A percentile compares a stretch with the other conserved stretches of the same genome.
These are phyloP conservation scores for Biston betularia DNA, from an alignment of 2,888 invertebrate species.

Conservation along the genomic window DNA sequence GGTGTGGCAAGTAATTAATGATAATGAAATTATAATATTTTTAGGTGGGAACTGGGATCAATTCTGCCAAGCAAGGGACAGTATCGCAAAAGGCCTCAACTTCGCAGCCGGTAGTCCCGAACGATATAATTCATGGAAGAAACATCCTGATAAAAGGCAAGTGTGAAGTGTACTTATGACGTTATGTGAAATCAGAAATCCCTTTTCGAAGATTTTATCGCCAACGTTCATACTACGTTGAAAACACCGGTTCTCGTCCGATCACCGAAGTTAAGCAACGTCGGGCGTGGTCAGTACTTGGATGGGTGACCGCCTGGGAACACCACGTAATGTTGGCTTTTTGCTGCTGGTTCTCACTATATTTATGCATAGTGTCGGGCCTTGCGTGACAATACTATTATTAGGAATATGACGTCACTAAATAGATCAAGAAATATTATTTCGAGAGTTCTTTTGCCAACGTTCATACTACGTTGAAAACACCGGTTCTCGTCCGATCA, in stretches of 20 bases:
- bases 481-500: conserved; percentile 79
- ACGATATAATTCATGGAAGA: conserved; percentile 51
- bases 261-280: conserved; percentile 84
- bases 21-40: conserved; percentile 8
- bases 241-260: conserved; percentile 74
- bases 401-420: too few relatives aligned
- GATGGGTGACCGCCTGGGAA: conserved; percentile 82
- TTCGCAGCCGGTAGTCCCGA: conserved; percentile 57
- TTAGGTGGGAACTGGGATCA: conserved; percentile 72
- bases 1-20: too few relatives aligned
- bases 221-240: conserved; percentile 70
- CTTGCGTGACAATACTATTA: too few relatives aligned
- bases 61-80: conserved; percentile 71
- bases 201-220: conserved; percentile 37
- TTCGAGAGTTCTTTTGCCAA: too few relatives aligned
- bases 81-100: conserved; percentile 65
- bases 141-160: conserved; percentile 62
- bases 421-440: too few relatives aligned
- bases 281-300: conserved; percentile 83
- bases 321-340: conserved; percentile 62
- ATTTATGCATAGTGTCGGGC: too few relatives aligned
- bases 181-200: conserved; percentile 19
- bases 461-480: conserved; percentile 64
- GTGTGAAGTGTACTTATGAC: too few relatives aligned
- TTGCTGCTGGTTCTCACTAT: too few relatives aligned